Percentiles rank a stretch among this genome's conserved stretches.
Conservation (phyloP, 2,797 vertebrate species). For the Sebastes vulpes region DNA sequence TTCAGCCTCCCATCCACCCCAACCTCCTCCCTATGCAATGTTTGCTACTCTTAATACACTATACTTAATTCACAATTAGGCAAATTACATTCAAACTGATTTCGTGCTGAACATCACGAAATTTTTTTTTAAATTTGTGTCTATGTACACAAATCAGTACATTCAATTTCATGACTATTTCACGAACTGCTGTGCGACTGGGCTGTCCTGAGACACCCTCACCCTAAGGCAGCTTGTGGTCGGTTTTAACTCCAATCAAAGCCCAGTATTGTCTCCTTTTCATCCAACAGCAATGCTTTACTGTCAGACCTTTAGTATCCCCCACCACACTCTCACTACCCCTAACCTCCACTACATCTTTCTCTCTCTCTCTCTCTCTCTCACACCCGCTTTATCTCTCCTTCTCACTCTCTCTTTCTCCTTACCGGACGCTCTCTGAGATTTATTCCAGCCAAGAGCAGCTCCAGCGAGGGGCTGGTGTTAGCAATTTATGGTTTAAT, state of each 20-base stretch:
- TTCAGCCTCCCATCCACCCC: too few relatives aligned
- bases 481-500: conserved; percentile 91
- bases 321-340: conserved; percentile 65
- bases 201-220: conserved; percentile 7
- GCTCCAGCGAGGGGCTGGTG: conserved; percentile 81
- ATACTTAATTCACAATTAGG: too few relatives aligned
- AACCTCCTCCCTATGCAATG: too few relatives aligned
- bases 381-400: conserved; percentile 68
- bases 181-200: too few relatives aligned
- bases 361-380: conserved; percentile 49
- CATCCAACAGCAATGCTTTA: conserved; percentile 57
- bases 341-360: conserved; percentile 64
- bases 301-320: conserved; percentile 64
- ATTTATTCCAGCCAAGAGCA: conserved; percentile 86
- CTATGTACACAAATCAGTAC: too few relatives aligned
- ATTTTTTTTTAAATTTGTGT: too few relatives aligned
- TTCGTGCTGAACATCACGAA: too few relatives aligned
- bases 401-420: conserved; percentile 78
- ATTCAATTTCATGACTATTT: too few relatives aligned
- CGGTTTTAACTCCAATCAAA: conserved; percentile 87
- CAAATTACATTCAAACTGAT: too few relatives aligned
- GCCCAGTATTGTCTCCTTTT: conserved; percentile 60
- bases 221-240: conserved; percentile 76
- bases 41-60: too few relatives aligned
- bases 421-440: conserved; percentile 66